These are phyloP conservation scores for Tamandua tetradactyla DNA, from an alignment of 2,797 vertebrate genomes.

Conservation along the genomic window DNA sequence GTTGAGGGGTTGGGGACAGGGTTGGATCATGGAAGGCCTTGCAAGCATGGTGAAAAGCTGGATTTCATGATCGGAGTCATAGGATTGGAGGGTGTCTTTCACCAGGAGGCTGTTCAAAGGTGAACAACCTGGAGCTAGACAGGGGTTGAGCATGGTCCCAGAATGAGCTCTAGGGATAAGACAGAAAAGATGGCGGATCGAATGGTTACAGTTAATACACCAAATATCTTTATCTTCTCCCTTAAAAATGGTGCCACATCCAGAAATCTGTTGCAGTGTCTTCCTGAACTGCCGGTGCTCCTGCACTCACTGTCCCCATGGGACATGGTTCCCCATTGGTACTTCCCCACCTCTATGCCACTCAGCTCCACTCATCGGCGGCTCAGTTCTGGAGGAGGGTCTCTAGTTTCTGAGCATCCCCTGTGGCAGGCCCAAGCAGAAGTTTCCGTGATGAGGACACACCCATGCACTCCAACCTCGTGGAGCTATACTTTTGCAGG, in stretches of 20 bases:
- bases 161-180: neutral
- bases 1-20: too few relatives aligned
- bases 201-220: neutral
- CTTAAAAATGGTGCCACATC: slow-evolving; percentile 60
- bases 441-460: neutral
- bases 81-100: neutral
- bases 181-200: neutral
- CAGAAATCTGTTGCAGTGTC: neutral
- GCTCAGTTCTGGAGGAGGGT: neutral
- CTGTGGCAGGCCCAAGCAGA: neutral
- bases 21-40: neutral
- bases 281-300: neutral
- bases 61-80: neutral
- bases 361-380: neutral
- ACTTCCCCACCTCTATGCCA: neutral
- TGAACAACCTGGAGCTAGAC: neutral
- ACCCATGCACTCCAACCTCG: neutral
- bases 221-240: neutral
- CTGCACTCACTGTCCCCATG: neutral
- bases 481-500: accelerated
- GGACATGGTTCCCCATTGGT: neutral
- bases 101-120: neutral
- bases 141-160: neutral
- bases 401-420: neutral
- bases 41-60: neutral